Conservation (phyloP, 2,797 vertebrate genomes). For the Sparus aurata region DNA sequence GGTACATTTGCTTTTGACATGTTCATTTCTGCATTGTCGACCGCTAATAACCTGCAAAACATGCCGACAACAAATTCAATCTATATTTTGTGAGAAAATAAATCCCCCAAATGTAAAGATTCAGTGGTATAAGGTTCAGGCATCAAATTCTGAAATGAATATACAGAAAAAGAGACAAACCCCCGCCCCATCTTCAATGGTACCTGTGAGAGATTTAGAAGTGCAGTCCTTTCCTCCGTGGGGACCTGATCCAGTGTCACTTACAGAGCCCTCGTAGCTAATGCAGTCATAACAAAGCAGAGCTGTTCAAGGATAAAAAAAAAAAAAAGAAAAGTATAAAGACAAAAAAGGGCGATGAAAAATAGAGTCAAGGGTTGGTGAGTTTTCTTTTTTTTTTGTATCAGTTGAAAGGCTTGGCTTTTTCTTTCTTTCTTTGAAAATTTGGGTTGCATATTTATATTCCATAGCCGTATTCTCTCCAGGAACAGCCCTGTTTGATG, state of each 20-base stretch:
- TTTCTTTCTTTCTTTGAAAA: conserved; percentile 14
- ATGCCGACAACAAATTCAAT: not conserved
- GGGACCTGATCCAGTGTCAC: conserved; percentile 87
- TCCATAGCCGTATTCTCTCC: conserved; percentile 58
- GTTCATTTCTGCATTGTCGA: not conserved
- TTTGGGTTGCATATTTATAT: conserved; percentile 47
- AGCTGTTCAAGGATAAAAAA: conserved; percentile 85
- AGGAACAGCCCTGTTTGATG: conserved; percentile 85
- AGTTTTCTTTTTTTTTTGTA: conserved; percentile 32
- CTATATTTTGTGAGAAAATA: not conserved
- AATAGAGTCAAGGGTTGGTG: conserved; percentile 62
- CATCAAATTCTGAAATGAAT: conserved; percentile 46
- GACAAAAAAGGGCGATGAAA: conserved; percentile 69
- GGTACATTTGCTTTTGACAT: not conserved
- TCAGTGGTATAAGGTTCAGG: conserved; percentile 12
- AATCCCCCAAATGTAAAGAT: not conserved
- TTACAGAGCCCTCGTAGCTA: conserved; percentile 87
- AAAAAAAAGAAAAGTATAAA: conserved; percentile 72
- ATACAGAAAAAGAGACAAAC: conserved; percentile 66
- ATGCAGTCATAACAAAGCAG: conserved; percentile 91
- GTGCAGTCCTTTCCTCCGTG: conserved; percentile 92
- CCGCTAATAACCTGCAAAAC: not conserved
- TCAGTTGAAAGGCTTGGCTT: conserved; percentile 42
- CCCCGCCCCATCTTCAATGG: conserved; percentile 74
- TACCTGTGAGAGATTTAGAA: conserved; percentile 95